These are phyloP conservation scores for Narcine bancroftii DNA, from an alignment of 2,113 vertebrate genomes.

Conservation along the genomic window DNA sequence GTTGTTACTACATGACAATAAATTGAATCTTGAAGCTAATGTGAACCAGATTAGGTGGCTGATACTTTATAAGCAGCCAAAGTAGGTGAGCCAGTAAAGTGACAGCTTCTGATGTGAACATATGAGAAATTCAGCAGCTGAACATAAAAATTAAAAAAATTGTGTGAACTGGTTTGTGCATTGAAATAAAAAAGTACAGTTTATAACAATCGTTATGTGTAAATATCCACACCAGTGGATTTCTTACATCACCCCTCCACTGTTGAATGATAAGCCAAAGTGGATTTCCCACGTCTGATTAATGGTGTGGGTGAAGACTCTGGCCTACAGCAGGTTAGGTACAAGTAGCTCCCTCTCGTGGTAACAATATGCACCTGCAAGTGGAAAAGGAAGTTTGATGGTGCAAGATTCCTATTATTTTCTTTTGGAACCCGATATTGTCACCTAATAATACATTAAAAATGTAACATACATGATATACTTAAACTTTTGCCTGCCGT, in stretches of 20 bases:
- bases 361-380: neutral
- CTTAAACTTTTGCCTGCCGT: too few relatives aligned
- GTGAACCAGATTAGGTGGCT: neutral
- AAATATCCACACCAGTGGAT: neutral
- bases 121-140: neutral
- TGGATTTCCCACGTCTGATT: neutral
- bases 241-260: neutral
- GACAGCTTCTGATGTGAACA: neutral
- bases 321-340: neutral
- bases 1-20: too few relatives aligned
- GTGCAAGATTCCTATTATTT: neutral
- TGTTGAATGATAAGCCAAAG: neutral
- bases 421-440: too few relatives aligned
- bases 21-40: neutral
- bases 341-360: neutral
- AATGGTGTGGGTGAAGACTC: too few relatives aligned
- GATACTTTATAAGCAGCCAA: neutral
- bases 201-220: neutral
- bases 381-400: too few relatives aligned
- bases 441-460: too few relatives aligned
- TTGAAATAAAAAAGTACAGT: neutral
- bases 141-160: neutral
- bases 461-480: too few relatives aligned
- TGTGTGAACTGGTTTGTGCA: neutral
- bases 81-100: neutral